phyloP scores from a whole-genome alignment of 2,888 invertebrate genomes.

The Chaetoderma sp. region DNA sequence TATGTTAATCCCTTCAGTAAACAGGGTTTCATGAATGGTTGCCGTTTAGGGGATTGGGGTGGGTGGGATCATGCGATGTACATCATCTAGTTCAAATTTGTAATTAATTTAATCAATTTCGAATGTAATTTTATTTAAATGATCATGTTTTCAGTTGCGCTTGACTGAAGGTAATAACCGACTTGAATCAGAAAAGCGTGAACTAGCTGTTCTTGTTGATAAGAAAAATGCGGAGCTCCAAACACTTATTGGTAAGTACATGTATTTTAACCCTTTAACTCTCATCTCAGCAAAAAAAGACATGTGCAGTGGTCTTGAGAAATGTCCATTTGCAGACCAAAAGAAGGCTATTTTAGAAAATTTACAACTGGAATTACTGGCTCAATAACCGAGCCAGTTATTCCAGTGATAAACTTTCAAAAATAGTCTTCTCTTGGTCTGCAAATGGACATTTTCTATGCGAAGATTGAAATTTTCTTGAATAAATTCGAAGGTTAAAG shows the following conservation, averaged over 20 bases:
- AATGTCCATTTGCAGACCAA: not conserved
- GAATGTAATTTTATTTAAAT: too few relatives aligned
- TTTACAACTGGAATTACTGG: too few relatives aligned
- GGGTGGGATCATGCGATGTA: too few relatives aligned
- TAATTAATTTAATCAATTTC: too few relatives aligned
- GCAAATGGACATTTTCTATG: too few relatives aligned
- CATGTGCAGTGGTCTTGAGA: not conserved
- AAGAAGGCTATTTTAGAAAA: not conserved
- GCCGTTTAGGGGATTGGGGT: too few relatives aligned
- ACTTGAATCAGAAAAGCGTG: conserved; percentile 59
- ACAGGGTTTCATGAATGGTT: not conserved
- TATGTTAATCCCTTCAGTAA: not conserved
- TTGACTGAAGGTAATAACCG: conserved; percentile 51
- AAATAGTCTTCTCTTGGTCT: too few relatives aligned
- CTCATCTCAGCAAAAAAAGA: not conserved
- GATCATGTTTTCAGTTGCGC: conserved; percentile 36
- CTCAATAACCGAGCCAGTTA: too few relatives aligned
- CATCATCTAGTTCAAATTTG: too few relatives aligned
- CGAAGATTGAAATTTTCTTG: too few relatives aligned
- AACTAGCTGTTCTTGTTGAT: conserved; percentile 55
- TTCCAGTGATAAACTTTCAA: too few relatives aligned
- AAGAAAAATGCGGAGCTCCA: conserved; percentile 61
- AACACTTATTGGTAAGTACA: conserved; percentile 59
- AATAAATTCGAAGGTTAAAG: too few relatives aligned
- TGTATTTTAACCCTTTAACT: not conserved